A percentile compares a stretch with the other conserved stretches of the same genome.
Evolutionary conservation across 2,797 vertebrate genomes (phyloP).

Genomic region (Botia kubotai): DNA sequence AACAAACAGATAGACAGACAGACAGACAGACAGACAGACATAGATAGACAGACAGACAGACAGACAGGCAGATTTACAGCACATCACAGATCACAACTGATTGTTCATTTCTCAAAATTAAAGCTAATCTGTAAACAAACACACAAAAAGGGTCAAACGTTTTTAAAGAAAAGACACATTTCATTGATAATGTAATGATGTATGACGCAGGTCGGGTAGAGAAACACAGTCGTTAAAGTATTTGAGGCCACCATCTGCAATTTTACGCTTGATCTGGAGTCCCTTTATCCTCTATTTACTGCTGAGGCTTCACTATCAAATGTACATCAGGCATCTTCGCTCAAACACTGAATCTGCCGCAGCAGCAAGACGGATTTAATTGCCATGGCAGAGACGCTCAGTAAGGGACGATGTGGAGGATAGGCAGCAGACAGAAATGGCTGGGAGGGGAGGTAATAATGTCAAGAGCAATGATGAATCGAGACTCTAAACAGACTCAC

Average conservation of each 20-base stretch:
- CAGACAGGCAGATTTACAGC: neutral
- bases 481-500: conserved; percentile 27
- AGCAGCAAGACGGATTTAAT: conserved; percentile 64
- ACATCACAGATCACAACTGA: neutral
- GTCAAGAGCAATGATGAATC: conserved; percentile 39
- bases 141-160: conserved; percentile 22
- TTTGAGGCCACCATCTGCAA: conserved; percentile 86
- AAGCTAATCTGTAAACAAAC: conserved; percentile 23
- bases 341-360: conserved; percentile 72
- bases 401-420: conserved; percentile 42
- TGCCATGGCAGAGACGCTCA: conserved; percentile 45
- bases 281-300: conserved; percentile 79
- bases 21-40: too few species aligned
- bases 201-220: conserved; percentile 83
- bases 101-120: conserved; percentile 9
- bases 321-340: conserved; percentile 69
- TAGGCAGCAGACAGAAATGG: conserved; percentile 19
- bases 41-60: too few species aligned
- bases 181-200: conserved; percentile 89
- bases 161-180: conserved; percentile 71
- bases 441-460: conserved; percentile 34
- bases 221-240: conserved; percentile 85
- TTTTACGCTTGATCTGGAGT: conserved; percentile 90
- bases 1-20: neutral
- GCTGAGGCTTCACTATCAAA: conserved; percentile 77